Evolutionary conservation across 2,797 vertebrate species (phyloP).

Genomic region (Gobio occitaniae): DNA sequence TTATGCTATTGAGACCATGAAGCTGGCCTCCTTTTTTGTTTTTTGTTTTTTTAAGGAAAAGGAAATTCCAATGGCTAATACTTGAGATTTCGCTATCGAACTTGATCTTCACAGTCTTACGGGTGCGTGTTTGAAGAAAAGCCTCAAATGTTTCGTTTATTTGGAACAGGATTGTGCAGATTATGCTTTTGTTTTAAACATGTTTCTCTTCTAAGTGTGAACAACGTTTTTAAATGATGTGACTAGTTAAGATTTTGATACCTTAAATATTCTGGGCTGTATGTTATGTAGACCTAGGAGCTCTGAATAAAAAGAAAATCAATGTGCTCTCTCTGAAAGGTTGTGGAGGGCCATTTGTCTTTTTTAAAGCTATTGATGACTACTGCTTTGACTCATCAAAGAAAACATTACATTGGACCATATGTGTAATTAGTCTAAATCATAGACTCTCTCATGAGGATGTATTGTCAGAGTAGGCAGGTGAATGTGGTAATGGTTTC

Average conservation of each 20-base stretch:
- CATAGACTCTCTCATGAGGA: constrained; percentile 9
- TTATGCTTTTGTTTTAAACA: neutral
- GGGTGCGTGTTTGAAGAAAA: constrained; percentile 14
- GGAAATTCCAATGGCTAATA: constrained; percentile 44
- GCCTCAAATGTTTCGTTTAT: neutral
- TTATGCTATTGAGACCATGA: constrained; percentile 57
- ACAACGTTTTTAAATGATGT: neutral
- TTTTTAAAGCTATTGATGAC: constrained; percentile 37
- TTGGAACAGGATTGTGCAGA: neutral
- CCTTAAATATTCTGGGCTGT: neutral
- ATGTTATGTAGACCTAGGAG: neutral
- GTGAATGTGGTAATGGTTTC: constrained; percentile 39
- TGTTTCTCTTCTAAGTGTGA: neutral
- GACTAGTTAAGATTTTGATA: neutral
- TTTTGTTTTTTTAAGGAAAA: constrained; percentile 34
- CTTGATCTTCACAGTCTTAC: constrained; percentile 21
- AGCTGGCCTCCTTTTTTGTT: constrained; percentile 21
- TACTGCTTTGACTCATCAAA: constrained; percentile 21
- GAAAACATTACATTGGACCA: constrained; percentile 9
- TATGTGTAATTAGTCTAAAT: constrained; percentile 37
- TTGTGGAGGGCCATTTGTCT: neutral
- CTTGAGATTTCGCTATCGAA: constrained; percentile 42
- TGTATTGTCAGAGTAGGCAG: constrained; percentile 19
- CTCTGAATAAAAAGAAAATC: neutral
- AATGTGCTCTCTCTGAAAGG: neutral